A percentile compares a stretch with the other conserved stretches of the same genome.
Evolutionary conservation across 2,113 vertebrate species (phyloP).

Genomic region (Ameiurus melas): DNA sequence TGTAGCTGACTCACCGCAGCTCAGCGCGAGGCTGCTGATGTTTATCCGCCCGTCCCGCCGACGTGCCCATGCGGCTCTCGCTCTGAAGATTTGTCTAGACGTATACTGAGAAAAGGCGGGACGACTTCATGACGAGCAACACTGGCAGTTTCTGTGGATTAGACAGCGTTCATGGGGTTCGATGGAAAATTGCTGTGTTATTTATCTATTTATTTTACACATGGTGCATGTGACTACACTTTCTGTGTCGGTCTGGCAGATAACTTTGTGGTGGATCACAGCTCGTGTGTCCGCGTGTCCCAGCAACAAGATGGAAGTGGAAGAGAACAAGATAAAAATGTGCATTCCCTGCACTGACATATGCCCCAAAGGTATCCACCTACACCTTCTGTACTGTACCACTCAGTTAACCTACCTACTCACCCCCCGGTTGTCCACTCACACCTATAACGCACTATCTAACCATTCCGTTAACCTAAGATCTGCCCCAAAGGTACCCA

Average conservation of each 20-base stretch:
- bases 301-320: slow-evolving; percentile 97
- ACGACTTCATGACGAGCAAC: not conserved
- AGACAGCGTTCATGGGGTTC: not conserved
- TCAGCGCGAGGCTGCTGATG: not conserved
- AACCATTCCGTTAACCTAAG: not conserved
- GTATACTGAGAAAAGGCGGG: not conserved
- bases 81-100: not conserved
- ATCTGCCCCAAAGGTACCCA: slow-evolving; percentile 88
- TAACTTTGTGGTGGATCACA: slow-evolving; percentile 98
- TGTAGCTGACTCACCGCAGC: slow-evolving; percentile 9
- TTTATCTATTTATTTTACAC: not conserved
- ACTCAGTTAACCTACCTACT: not conserved
- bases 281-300: slow-evolving; percentile 97
- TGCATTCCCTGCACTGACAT: slow-evolving; percentile 98
- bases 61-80: not conserved
- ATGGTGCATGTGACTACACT: not conserved
- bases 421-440: slow-evolving; percentile 85
- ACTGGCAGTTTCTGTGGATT: not conserved
- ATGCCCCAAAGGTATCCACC: slow-evolving; percentile 89
- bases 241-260: slow-evolving; percentile 69
- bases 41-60: slow-evolving; percentile 3
- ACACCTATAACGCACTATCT: not conserved
- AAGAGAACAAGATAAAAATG: slow-evolving; percentile 95
- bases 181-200: not conserved
- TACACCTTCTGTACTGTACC: not conserved